These are phyloP conservation scores for Gallinago media DNA, from an alignment of 2,113 vertebrate genomes.

Conservation along the genomic window DNA sequence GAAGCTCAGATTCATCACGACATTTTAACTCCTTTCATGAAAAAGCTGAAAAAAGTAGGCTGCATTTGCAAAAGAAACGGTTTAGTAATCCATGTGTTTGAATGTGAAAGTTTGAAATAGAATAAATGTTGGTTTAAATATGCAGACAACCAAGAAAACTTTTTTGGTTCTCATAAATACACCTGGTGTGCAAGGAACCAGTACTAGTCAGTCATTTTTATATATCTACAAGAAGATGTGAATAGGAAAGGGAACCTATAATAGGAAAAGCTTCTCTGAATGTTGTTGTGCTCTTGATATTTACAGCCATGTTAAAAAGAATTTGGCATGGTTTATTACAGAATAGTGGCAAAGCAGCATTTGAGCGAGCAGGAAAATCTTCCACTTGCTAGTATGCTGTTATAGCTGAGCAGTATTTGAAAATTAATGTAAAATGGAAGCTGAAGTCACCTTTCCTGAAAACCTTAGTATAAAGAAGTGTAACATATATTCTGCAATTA, in stretches of 20 bases:
- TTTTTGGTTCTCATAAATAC: neutral
- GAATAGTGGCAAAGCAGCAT: neutral
- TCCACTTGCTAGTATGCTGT: neutral
- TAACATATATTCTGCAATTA: neutral
- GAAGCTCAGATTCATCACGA: neutral
- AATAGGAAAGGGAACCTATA: neutral
- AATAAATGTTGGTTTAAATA: neutral
- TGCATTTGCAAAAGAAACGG: neutral
- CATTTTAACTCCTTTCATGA: neutral
- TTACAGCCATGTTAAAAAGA: neutral
- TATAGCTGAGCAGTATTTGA: neutral
- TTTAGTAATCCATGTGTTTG: neutral
- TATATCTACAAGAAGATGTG: neutral
- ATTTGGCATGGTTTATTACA: conserved; percentile 30
- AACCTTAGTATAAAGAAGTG: neutral
- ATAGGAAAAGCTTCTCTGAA: neutral
- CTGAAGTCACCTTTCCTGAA: neutral
- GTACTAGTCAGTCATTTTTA: neutral
- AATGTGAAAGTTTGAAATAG: neutral
- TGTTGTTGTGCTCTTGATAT: neutral
- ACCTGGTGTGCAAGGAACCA: neutral
- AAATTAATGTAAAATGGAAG: neutral
- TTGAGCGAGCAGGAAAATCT: neutral
- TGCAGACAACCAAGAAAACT: neutral
- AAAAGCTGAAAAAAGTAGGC: neutral